Base-by-base conservation (phyloP, 2,888 invertebrate genomes). In the Ceramica pisi region DNA sequence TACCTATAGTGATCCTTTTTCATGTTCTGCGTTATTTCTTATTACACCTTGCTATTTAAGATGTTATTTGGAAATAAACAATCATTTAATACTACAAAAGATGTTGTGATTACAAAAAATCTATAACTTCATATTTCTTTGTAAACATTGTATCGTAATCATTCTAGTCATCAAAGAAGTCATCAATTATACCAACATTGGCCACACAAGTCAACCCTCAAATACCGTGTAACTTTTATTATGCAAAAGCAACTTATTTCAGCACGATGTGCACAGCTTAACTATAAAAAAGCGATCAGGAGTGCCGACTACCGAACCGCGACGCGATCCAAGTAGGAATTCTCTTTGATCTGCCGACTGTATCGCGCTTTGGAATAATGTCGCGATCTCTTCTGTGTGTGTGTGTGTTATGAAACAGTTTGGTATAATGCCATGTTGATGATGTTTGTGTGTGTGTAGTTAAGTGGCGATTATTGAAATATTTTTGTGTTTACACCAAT, bases 241-340 rank as follows among this genome's bases (percentile, higher is more conserved):
- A 44, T 23, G 23, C 23, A 41, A 48, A 59, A 68, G 38, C 44
- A 41, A 77, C 70, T 80, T 78, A 83, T 83, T 82, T 81, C 80
- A 83, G 68, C 88, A 89, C 88, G 86, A 86, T 89, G 90, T 83
- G 82, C 85, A 80, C 90, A 80, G 89, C 88, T 88, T 87, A 84
- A 84, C 88, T 90, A 92, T 91, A 94, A 94, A 94, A 94, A 94
- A 90, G 88, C 91, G 90, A 92, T 91, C 90, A 90, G 87, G 89
- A 90, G 88, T 84, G 89, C 89, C 88, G 91, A 91, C 93, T 94
- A 94, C 94, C 92, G 93, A 92, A 92, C 91, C 89, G 89, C 88
- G 89, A 89, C 90, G 89, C 82, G 80, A 75, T 80, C 67, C 87
- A 87, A 85, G 86, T 82, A 82, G 87, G 92, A 90, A 91, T 91